These are phyloP conservation scores for Micrastur ruficollis DNA, from an alignment of 2,797 vertebrate species.

Conservation along the genomic window DNA sequence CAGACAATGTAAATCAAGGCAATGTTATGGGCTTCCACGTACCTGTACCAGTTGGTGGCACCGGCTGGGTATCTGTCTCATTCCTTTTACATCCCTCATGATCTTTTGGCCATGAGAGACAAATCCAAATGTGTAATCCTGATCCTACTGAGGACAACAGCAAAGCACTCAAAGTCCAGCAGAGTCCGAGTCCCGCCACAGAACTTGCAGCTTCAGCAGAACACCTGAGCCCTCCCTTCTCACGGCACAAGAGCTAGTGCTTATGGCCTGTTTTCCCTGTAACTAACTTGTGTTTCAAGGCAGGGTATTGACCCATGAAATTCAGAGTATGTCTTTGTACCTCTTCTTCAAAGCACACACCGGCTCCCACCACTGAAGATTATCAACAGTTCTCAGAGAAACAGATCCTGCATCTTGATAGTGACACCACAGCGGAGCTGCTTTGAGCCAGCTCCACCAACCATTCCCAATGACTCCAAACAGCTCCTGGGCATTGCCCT, in stretches of 20 bases:
- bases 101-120: background rate
- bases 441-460: background rate
- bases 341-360: background rate
- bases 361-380: background rate
- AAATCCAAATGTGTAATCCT: background rate
- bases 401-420: background rate
- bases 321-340: background rate
- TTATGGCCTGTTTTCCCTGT: background rate
- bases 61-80: background rate
- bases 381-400: background rate
- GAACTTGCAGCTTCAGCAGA: background rate
- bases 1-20: background rate
- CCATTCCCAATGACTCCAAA: background rate
- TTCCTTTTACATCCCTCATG: background rate
- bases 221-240: background rate
- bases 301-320: background rate
- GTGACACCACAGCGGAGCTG: background rate
- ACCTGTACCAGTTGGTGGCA: background rate
- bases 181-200: background rate
- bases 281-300: background rate
- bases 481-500: background rate
- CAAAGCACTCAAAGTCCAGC: background rate
- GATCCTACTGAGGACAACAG: background rate
- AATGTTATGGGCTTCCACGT: accelerated
- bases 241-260: background rate